phyloP scores from a whole-genome alignment of 2,113 vertebrate genomes.

The Cyanoderma ruficeps region DNA sequence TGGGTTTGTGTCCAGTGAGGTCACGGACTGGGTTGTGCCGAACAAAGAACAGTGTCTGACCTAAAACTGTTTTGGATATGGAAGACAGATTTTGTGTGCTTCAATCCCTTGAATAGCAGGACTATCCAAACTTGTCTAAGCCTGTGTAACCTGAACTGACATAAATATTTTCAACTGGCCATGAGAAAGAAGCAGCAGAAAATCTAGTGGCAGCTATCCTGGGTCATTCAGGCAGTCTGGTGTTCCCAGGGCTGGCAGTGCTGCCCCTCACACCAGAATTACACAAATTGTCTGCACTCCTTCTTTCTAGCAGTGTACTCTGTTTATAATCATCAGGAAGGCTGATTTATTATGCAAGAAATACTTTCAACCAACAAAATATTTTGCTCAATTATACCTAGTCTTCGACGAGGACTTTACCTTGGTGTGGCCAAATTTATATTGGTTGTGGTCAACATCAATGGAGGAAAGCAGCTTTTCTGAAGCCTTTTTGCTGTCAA shows the following conservation, averaged over 20 bases:
- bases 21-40: neutral
- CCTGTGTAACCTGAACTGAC: neutral
- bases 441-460: slow-evolving; percentile 83
- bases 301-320: neutral
- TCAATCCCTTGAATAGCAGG: neutral
- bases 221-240: neutral
- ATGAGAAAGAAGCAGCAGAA: neutral
- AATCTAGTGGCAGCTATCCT: neutral
- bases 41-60: neutral
- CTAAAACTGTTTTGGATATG: neutral
- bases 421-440: slow-evolving; percentile 86
- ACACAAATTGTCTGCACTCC: neutral
- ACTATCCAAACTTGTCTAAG: neutral
- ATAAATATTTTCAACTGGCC: neutral
- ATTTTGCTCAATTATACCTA: neutral
- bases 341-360: neutral
- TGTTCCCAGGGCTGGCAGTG: neutral
- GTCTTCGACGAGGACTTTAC: slow-evolving; percentile 52
- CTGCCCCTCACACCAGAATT: neutral
- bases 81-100: neutral
- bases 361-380: neutral
- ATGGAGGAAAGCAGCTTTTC: slow-evolving; percentile 86
- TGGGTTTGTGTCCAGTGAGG: neutral
- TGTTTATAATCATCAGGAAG: neutral
- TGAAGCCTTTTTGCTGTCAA: slow-evolving; percentile 80